Conservation (phyloP, 2,888 invertebrate species). For the Sussaba pulchella region DNA sequence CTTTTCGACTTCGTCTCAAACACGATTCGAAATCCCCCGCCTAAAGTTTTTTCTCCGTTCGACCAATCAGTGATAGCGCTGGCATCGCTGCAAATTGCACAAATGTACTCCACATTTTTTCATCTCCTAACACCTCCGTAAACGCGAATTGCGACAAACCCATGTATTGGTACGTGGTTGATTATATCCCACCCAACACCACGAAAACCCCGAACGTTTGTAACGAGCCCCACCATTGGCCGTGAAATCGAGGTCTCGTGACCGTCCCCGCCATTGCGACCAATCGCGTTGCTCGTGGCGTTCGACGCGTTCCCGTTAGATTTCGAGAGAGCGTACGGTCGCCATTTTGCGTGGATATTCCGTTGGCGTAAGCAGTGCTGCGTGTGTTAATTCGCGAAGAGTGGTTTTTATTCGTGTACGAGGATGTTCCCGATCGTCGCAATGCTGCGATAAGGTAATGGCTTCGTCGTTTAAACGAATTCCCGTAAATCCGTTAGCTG, state of each 20-base stretch:
- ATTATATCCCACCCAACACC: neutral
- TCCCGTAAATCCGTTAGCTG: no score
- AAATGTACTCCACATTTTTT: no score
- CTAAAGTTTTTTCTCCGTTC: no score
- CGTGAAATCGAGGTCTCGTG: conserved; percentile 35
- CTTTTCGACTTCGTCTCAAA: no score
- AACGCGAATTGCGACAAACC: no score
- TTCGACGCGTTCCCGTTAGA: conserved; percentile 68
- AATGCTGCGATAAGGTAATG: conserved; percentile 70
- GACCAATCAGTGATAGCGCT: no score
- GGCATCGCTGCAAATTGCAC: no score
- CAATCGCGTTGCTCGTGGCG: conserved; percentile 67
- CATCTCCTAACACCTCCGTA: no score
- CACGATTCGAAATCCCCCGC: no score
- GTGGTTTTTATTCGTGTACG: conserved; percentile 69
- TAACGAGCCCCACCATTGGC: conserved; percentile 47
- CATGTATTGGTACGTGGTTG: no score
- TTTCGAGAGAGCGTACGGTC: conserved; percentile 50
- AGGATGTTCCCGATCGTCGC: conserved; percentile 67
- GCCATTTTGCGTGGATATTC: conserved; percentile 77
- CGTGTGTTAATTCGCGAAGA: conserved; percentile 74
- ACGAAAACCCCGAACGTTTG: conserved; percentile 16
- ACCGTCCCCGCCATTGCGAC: conserved; percentile 36
- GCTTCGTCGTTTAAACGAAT: neutral
- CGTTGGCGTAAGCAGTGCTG: conserved; percentile 74